Base-by-base conservation (phyloP, 2,113 vertebrate genomes). In the Ploceus nigricollis region DNA sequence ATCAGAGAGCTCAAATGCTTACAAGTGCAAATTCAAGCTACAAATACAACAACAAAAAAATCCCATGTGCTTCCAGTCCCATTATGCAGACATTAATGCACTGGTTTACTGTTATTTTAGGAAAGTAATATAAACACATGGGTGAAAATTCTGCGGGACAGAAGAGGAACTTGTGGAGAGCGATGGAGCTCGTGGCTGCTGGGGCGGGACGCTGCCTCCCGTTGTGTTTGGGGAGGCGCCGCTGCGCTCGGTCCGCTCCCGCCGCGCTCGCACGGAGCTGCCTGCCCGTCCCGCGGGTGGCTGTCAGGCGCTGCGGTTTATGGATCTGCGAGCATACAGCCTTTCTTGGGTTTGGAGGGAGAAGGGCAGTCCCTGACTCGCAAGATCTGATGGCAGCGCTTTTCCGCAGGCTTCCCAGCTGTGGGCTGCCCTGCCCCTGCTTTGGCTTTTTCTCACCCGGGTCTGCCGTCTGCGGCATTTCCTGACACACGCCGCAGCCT, bases 171-270 rank as follows among this genome's bases (percentile, higher is more conserved):
- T 27, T 10, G 21, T 6, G 7, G 10, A 44, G 63, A n/a, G 48
- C 28, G 25, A 1, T 0, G 15, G 17, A 27, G 39, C 53, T 13
- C 0, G 0, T 15, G 35, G 19, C 1, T 31, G 48, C 14, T 31
- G 10, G 9, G 42, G 39, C 42, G 20, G 56, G 44, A 9, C 45
- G n/a, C 25, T 7, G 23, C 14, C 73, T 50, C 37, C 27, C 17
- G 0, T 44, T 6, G 21, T 48, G 57, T 19, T 15, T 0, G 37
- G 33, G 82, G 42, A 39, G 3, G 1, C 0, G 24, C 71, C 30
- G 69, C 84, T 60, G 57, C 0, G 7, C 42, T 42, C n/a, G n/a
- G n/a, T n/a, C n/a, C 53, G 12, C 53, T 33, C 31, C 42, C 30
- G 31, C 53, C 30, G n/a, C n/a, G n/a, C n/a, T n/a, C n/a, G 39